Evolutionary conservation across 2,888 invertebrate genomes (phyloP), one percentile per base, ranked within the genome.

Genomic region (Pinctada fucata): DNA sequence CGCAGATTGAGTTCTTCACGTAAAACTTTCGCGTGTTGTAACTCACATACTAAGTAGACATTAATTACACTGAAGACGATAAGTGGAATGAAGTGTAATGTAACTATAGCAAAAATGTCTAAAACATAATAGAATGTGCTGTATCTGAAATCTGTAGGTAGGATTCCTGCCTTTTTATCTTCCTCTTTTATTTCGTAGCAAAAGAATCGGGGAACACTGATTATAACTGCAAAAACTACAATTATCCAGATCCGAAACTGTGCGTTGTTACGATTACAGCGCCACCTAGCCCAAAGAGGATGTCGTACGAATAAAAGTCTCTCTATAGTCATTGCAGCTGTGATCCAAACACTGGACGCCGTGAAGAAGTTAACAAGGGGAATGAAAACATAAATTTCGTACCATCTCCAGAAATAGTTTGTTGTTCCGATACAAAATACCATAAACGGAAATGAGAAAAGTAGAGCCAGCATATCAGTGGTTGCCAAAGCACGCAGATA

Each of bases 311-410:
- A 87, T 8, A 87, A 78, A 75, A 88, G 89, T n/a, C 91, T 80
- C 73, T 91, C 91, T 5, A 91, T 83, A 45, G 91, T 91, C 74
- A 91, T 80, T 5, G 86, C 73, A 8, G 90, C 88, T 0, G 87
- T 90, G 3, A 90, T 82, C 89, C 89, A 90, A 4, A 91, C 86
- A 58, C 89, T 88, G 45, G 88, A 79, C 68, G 85, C 89, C 47
- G 86, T 86, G 74, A 88, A 90, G 51, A 90, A 85, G 82, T 91
- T 91, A 10, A 88, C 88, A 13, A 88, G 50, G 0, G 87, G 90
- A 47, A 87, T 85, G 80, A 87, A 90, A n/a, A 90, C 75, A 76
- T 87, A 87, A n/a, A 81, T 84, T 68, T 88, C 85, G 77, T 85
- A 88, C 77, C 87, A 81, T 70, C 86, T 83, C 83, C 86, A 85